Evolutionary conservation across 2,888 invertebrate species (phyloP), one percentile per base, ranked within the genome.

Genomic region (Lypha dubia): DNA sequence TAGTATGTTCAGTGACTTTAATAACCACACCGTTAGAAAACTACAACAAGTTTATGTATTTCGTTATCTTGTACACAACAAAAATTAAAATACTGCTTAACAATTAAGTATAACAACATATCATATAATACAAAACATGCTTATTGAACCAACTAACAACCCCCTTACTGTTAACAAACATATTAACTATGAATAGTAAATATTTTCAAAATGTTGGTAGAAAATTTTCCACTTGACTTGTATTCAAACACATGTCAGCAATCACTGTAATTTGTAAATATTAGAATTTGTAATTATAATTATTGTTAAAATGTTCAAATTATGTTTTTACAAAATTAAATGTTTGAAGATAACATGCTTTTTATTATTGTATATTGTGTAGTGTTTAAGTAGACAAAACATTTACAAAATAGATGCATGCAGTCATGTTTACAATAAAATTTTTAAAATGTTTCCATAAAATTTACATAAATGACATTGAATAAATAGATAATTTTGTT

Each of bases 281-380:
- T 46, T 35, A 24, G 22, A 44, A 76, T 46, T 28, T 67, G 67
- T 58, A 58, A 67, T 67, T 76, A 67, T 76, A 76, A 58, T 38
- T 76, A 49, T 22, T 41, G 32, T 62, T 49, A 70, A 51, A 62
- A 67, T 67, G 46, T 46, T 76, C 9, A 58, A 68, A 77, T 51
- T 80, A 74, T n/a, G n/a, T n/a, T n/a, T 74, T 81, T 68, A 60
- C 62, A 44, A 74, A 74, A 35, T 67, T 68, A 81, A 67, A 62
- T 81, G 44, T 62, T 51, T n/a, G n/a, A n/a, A 74, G 68, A 53
- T 35, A 68, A 81, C 67, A 75, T 62, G 68, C 51, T 41, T 60
- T 68, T 74, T 70, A 41, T 44, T 38, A 28, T 32, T 41, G 22
- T 62, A 13, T 41, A 11, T 41, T 15, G 13, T 46, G 13, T 17